phyloP scores from a whole-genome alignment of 2,113 vertebrate species.

The Sturnus vulgaris region DNA sequence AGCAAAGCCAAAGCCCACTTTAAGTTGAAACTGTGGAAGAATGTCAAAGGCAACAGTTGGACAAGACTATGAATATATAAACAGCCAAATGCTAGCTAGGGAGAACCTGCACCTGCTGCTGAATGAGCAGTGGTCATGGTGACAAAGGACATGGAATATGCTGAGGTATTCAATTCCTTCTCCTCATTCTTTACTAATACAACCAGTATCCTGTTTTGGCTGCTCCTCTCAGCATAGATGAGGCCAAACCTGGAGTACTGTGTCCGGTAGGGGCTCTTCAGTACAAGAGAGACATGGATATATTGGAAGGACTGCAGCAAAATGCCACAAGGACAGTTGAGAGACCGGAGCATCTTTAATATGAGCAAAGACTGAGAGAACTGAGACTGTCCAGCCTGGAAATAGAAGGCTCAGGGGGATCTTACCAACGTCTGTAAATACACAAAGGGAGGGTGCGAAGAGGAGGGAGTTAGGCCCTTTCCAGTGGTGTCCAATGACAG shows the following conservation, averaged over 20 bases:
- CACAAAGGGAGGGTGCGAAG: accelerated
- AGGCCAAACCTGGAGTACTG: background rate
- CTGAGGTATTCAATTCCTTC: background rate
- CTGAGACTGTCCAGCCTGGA: background rate
- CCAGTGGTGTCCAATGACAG: background rate
- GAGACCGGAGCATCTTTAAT: background rate
- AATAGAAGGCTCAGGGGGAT: background rate
- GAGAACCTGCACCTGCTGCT: background rate
- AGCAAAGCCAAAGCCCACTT: background rate
- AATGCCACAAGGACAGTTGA: background rate
- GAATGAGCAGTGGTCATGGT: background rate
- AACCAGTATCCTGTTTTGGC: background rate
- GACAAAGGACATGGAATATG: background rate
- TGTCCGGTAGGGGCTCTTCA: background rate
- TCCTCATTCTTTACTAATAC: background rate
- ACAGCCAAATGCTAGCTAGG: background rate
- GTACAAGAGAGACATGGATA: background rate
- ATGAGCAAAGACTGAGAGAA: background rate
- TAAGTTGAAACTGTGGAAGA: background rate
- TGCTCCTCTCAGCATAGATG: background rate
- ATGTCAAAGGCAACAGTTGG: background rate
- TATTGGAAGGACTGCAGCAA: background rate
- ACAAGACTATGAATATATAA: background rate
- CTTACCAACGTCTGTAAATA: background rate
- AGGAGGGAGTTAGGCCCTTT: background rate